These are phyloP conservation scores for Aplysia californica DNA, from an alignment of 1,140 invertebrate genomes.

Conservation along the genomic window DNA sequence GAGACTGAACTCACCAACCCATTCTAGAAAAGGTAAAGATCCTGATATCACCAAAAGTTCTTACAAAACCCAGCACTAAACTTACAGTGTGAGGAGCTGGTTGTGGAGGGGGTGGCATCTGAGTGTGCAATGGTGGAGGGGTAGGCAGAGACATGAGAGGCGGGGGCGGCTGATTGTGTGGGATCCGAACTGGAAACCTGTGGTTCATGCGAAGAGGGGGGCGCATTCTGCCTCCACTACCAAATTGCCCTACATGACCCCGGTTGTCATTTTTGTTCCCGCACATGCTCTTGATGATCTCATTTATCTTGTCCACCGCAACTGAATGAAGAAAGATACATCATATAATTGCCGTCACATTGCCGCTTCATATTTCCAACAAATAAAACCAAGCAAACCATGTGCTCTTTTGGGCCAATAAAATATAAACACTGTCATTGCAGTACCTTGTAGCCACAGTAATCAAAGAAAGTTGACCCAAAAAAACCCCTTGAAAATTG, in stretches of 20 bases:
- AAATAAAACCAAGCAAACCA: no score
- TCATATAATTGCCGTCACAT: no score
- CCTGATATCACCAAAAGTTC: no score
- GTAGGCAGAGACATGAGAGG: constrained; percentile 28
- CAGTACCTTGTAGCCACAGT: no score
- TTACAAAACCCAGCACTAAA: no score
- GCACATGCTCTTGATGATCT: constrained; percentile 69
- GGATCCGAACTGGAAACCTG: no score
- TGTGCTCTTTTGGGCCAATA: neutral
- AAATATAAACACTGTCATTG: no score
- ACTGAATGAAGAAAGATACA: constrained; percentile 64
- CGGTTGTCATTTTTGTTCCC: constrained; percentile 9
- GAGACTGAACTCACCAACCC: no score
- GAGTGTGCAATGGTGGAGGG: constrained; percentile 29
- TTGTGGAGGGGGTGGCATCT: constrained; percentile 13
- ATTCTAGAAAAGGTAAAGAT: no score
- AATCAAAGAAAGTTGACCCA: no score
- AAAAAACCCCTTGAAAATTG: no score
- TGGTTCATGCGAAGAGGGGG: neutral
- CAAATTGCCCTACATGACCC: neutral
- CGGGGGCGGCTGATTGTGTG: constrained; percentile 16
- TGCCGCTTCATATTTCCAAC: no score
- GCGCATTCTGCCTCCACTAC: constrained; percentile 14
- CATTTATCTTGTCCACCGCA: constrained; percentile 74
- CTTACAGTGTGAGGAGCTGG: constrained; percentile 9